These are phyloP conservation scores for Plagodis pulveraria DNA, from an alignment of 2,888 invertebrate species.

Conservation along the genomic window DNA sequence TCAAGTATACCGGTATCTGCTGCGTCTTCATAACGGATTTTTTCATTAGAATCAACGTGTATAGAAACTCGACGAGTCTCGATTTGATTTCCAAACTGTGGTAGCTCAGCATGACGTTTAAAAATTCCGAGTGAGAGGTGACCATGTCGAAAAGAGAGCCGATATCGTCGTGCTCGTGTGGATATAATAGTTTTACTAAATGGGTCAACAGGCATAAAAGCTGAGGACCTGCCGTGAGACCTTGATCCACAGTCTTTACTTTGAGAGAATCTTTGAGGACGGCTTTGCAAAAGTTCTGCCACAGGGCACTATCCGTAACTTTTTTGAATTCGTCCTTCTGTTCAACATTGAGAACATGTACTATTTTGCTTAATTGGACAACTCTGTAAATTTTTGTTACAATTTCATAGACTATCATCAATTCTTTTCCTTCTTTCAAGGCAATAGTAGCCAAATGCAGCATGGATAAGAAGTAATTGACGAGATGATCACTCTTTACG, in stretches of 20 bases:
- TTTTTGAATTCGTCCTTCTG: slow-evolving; percentile 65
- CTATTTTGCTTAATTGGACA: slow-evolving; percentile 60
- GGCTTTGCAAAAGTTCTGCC: slow-evolving; percentile 86
- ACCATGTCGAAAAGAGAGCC: slow-evolving; percentile 89
- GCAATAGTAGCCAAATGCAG: slow-evolving; percentile 80
- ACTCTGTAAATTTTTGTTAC: slow-evolving; percentile 60
- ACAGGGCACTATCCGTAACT: slow-evolving; percentile 74
- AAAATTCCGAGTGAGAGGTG: slow-evolving; percentile 90
- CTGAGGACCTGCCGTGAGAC: slow-evolving; percentile 67
- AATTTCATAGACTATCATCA: slow-evolving; percentile 50
- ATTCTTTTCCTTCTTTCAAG: slow-evolving; percentile 71
- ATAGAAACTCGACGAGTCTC: slow-evolving; percentile 87
- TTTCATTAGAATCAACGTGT: slow-evolving; percentile 86
- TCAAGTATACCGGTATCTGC: slow-evolving; percentile 91
- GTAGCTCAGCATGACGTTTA: slow-evolving; percentile 87
- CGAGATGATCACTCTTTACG: slow-evolving; percentile 68
- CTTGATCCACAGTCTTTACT: slow-evolving; percentile 62
- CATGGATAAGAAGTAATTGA: slow-evolving; percentile 82
- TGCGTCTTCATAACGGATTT: slow-evolving; percentile 86
- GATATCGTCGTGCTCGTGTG: slow-evolving; percentile 72
- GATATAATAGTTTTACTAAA: slow-evolving; percentile 84
- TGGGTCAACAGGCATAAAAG: slow-evolving; percentile 83
- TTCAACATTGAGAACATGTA: slow-evolving; percentile 48
- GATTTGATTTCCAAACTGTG: slow-evolving; percentile 81
- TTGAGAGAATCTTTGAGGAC: slow-evolving; percentile 88